Base-by-base conservation (phyloP, 2,113 vertebrate species). In the Gopherus evgoodei region DNA sequence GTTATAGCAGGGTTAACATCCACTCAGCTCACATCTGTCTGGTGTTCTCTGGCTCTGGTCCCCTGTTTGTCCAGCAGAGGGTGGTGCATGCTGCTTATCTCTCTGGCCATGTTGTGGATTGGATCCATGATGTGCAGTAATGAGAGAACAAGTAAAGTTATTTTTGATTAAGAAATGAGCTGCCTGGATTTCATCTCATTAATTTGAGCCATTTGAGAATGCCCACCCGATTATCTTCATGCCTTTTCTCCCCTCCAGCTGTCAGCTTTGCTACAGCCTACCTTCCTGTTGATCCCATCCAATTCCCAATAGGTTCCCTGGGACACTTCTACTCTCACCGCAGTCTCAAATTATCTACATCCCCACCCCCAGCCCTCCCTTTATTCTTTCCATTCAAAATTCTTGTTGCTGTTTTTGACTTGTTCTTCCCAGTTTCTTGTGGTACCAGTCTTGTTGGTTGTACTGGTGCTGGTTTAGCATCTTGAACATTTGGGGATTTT, bases 41-140 rank as follows among this genome's bases (percentile, higher is more conserved):
- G 65, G 19, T 38, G 65, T 38, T 91, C 38, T 89, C 87, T 94
- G 90, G 93, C 96, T 89, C 94, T 95, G 91, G 90, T 96, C 1
- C 0, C 49, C 35, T 93, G 76, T 84, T 94, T 96, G 91, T 95
- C 94, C 87, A 89, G 80, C 79, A 22, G n/a, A 72, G 65, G 7
- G 3, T 21, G 19, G 19, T 72, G n/a, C 19, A 38, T 72, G n/a
- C n/a, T 21, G 16, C 65, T 38, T 19, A 22, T 72, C 65, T 72
- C n/a, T 72, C 65, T 4, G 19, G 65, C 17, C 38, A n/a, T 72
- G 35, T 72, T 19, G 65, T 72, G n/a, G 65, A 38, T 10, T 38
- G n/a, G 10, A 9, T 38, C 65, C 19, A 5, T 38, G n/a, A 72
- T 38, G 65, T 38, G 19, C n/a, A 72, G 35, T 72, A 38, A 72